These are phyloP conservation scores for Apoderus coryli DNA, from an alignment of 2,888 invertebrate genomes.

Conservation along the genomic window DNA sequence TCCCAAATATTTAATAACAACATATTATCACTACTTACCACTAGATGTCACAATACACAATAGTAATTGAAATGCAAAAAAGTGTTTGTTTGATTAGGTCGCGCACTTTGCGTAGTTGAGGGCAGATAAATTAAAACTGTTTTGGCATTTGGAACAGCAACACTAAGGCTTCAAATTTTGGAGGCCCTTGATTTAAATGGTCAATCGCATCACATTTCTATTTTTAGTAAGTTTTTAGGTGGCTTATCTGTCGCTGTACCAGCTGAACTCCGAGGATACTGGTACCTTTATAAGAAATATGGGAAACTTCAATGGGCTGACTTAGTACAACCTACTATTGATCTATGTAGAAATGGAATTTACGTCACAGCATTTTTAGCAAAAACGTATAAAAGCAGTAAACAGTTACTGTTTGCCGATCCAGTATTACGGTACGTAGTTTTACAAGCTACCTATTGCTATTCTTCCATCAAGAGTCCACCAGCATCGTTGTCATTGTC, in stretches of 20 bases:
- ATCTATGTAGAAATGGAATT: slow-evolving; percentile 59
- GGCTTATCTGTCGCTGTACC: slow-evolving; percentile 52
- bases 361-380: slow-evolving; percentile 39
- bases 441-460: neutral
- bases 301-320: slow-evolving; percentile 54
- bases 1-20: too few species aligned
- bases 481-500: neutral
- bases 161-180: too few species aligned
- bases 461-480: neutral
- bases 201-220: too few species aligned
- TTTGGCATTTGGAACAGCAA: too few species aligned
- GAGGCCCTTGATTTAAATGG: too few species aligned
- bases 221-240: slow-evolving; percentile 13
- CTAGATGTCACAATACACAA: too few species aligned
- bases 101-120: too few species aligned
- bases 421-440: slow-evolving; percentile 15
- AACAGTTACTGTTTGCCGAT: slow-evolving; percentile 14
- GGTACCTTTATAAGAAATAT: slow-evolving; percentile 56
- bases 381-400: slow-evolving; percentile 13
- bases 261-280: slow-evolving; percentile 76
- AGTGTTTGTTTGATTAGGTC: too few species aligned
- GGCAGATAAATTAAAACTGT: too few species aligned
- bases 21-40: too few species aligned
- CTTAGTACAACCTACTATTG: slow-evolving; percentile 64
- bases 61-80: too few species aligned